A percentile compares a stretch with the other conserved stretches of the same genome.
These are phyloP conservation scores for Panagrolaimus sp. DNA, from an alignment of 1,140 invertebrate species.

Conservation along the genomic window DNA sequence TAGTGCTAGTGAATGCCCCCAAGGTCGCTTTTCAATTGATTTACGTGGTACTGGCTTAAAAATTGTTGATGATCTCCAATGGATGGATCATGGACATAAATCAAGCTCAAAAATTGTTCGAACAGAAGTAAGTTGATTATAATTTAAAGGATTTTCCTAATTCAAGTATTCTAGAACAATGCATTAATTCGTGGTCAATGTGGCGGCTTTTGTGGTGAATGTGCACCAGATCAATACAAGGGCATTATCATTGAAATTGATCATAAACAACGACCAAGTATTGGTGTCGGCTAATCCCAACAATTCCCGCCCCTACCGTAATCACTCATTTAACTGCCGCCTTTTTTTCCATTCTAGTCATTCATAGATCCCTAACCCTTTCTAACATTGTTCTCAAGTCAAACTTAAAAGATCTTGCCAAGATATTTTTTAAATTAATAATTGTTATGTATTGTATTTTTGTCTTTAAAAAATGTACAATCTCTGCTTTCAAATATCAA, in stretches of 20 bases:
- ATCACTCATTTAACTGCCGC: neutral
- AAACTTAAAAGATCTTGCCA: neutral
- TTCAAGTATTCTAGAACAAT: conserved; percentile 64
- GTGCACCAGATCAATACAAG: conserved; percentile 61
- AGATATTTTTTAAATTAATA: neutral
- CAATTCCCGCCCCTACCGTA: neutral
- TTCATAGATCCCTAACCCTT: neutral
- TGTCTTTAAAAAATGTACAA: neutral
- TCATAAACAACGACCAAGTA: conserved; percentile 37
- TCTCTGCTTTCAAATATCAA: neutral
- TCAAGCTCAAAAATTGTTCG: conserved; percentile 63
- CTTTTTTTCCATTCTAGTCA: neutral
- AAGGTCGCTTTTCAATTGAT: conserved; percentile 75
- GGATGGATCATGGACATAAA: conserved; percentile 65
- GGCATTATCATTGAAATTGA: conserved; percentile 67
- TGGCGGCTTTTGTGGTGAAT: conserved; percentile 70
- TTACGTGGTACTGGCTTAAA: conserved; percentile 71
- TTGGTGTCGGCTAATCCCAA: conserved; percentile 28
- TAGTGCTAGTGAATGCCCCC: conserved; percentile 71
- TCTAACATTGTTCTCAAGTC: neutral
- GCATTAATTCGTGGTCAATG: conserved; percentile 68
- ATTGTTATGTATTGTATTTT: neutral
- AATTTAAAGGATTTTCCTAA: neutral
- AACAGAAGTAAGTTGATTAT: conserved; percentile 60
- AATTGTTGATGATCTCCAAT: conserved; percentile 66